Conservation (phyloP, 2,888 invertebrate genomes). For the Dryococelus australis region DNA sequence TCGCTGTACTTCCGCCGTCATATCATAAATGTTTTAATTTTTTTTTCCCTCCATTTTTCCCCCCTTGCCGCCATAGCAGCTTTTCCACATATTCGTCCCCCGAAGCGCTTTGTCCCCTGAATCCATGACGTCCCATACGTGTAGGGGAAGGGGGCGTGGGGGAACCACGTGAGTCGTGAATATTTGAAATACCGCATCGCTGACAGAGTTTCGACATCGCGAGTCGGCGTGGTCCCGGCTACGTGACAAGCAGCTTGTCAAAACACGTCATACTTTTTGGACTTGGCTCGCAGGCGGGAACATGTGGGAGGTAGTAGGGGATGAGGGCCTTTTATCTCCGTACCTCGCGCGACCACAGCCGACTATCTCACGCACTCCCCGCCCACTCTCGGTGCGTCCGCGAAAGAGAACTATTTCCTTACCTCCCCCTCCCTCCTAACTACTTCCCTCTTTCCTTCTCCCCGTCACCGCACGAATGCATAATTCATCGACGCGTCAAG, state of each 20-base stretch:
- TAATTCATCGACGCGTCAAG: not conserved
- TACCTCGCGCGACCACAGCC: too few species aligned
- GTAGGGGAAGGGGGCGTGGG: not conserved
- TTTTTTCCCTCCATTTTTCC: not conserved
- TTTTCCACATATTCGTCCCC: not conserved
- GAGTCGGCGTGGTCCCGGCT: not conserved
- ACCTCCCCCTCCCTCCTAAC: not conserved
- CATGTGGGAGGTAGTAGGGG: too few species aligned
- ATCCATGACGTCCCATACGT: not conserved
- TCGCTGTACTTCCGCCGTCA: not conserved
- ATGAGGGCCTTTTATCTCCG: too few species aligned
- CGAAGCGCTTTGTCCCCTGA: not conserved
- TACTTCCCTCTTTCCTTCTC: too few species aligned
- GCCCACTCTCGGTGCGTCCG: not conserved
- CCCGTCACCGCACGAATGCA: not conserved
- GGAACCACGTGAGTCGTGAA: not conserved
- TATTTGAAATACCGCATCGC: not conserved
- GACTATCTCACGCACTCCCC: too few species aligned
- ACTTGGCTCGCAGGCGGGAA: not conserved
- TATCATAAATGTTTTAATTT: conserved; percentile 1
- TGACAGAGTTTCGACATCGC: not conserved
- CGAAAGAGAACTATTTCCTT: not conserved
- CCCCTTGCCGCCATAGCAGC: not conserved
- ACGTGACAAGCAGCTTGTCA: not conserved
- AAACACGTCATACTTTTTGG: not conserved